Percentiles rank a stretch among this genome's conserved stretches.
Conservation (phyloP, 2,797 vertebrate genomes). For the Simalia tracyae region DNA sequence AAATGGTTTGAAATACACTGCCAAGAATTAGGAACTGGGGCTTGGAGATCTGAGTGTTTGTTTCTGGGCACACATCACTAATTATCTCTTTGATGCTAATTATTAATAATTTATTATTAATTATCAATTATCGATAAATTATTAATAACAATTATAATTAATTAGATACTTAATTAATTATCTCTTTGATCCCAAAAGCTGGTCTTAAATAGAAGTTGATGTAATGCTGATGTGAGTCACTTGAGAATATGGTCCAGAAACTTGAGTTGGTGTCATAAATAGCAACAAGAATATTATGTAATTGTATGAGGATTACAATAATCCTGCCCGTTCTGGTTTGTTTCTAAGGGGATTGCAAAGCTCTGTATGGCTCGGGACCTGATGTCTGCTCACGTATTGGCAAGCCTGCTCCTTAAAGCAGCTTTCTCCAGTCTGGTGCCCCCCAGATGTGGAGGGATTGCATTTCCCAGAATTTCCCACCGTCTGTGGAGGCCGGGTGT, state of each 20-base stretch:
- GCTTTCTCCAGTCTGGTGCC: neutral
- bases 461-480: neutral
- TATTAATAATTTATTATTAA: no score
- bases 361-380: neutral
- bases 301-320: neutral
- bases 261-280: neutral
- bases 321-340: neutral
- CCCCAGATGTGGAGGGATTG: neutral
- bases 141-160: no score
- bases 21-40: neutral
- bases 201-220: neutral
- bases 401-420: neutral
- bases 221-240: neutral
- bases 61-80: neutral
- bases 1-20: neutral
- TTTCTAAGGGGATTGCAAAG: neutral
- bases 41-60: neutral
- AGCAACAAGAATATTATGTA: neutral
- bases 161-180: neutral
- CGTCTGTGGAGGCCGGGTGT: neutral
- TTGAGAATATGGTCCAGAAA: neutral
- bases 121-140: no score
- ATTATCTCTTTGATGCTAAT: neutral
- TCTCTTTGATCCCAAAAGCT: neutral
- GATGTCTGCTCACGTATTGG: neutral